phyloP scores from a whole-genome alignment of 2,888 invertebrate genomes.

The Thelaira solivaga region DNA sequence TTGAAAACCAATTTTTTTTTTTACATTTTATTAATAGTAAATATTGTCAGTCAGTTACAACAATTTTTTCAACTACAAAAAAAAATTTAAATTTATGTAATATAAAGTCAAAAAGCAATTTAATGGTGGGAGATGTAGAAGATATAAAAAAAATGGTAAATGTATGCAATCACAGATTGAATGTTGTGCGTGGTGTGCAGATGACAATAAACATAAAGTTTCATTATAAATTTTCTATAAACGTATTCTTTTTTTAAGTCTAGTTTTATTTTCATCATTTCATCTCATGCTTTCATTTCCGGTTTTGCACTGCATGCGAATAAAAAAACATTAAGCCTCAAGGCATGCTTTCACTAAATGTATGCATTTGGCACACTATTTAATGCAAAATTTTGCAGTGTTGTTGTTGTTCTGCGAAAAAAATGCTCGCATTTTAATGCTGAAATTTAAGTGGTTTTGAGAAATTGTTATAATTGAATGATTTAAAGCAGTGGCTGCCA shows the following conservation, averaged over 20 bases:
- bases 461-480: neutral
- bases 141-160: neutral
- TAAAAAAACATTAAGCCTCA: constrained; percentile 34
- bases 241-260: constrained; percentile 1
- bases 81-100: no score
- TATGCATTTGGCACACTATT: neutral
- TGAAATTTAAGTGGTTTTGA: neutral
- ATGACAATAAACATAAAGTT: constrained; percentile 12
- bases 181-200: neutral
- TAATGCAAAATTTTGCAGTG: neutral
- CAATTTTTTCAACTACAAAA: no score
- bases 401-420: neutral
- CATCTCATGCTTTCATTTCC: neutral
- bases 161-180: neutral
- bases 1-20: no score
- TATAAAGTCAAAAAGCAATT: constrained; percentile 35
- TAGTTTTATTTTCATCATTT: neutral
- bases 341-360: constrained; percentile 25
- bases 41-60: no score
- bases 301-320: neutral
- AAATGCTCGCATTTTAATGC: neutral
- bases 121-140: neutral
- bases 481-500: no score
- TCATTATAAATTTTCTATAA: neutral
- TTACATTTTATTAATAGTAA: no score